Evolutionary conservation across 2,797 vertebrate species (phyloP), one percentile per base, ranked within the genome.

Genomic region (Heteromormyrus szaboi): DNA sequence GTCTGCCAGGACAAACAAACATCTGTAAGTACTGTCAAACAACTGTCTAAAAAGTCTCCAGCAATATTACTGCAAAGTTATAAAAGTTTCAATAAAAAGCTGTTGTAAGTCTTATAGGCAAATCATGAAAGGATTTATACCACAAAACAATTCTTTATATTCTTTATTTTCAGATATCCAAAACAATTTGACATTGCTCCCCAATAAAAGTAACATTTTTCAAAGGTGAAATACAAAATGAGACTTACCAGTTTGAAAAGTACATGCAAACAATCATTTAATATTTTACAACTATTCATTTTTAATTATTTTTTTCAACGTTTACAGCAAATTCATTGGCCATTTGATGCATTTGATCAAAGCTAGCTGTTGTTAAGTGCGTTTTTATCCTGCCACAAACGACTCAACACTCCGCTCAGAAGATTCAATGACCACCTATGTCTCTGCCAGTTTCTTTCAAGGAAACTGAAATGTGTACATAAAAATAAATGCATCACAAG

Each of bases 1-100:
- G 97, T 98, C 98, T 99, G 91, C 86, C 92, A 86, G 88, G 44
- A 92, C 87, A 0, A 37, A 87, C 17, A 72, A 44, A 44, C 91
- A 89, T 29, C 91, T 87, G 89, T 68, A 62, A 89, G 87, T 65
- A 90, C 37, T 90, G 89, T 89, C 89, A 87, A 41, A 91, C 88
- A 89, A 86, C 4, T 14, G 46, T 88, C 81, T 65, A 22, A 22
- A 37, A 56, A 65, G 48, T 14, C 44, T 62, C 1, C 37, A 50
- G 8, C 54, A 44, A 50, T 65, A 59, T 50, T 11, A 29, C 6
- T 65, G 2, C 56, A 7, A 12, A 1, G n/a, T 88, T 56, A 85
- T 9, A 44, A 22, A 88, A 85, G 33, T 65, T 68, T 6, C 17
- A 9, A 48, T 51, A 37, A 88, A 88, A 33, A 56, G 1, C 4